These are phyloP conservation scores for Dinomys branickii DNA, from an alignment of 2,113 vertebrate species.

Conservation along the genomic window DNA sequence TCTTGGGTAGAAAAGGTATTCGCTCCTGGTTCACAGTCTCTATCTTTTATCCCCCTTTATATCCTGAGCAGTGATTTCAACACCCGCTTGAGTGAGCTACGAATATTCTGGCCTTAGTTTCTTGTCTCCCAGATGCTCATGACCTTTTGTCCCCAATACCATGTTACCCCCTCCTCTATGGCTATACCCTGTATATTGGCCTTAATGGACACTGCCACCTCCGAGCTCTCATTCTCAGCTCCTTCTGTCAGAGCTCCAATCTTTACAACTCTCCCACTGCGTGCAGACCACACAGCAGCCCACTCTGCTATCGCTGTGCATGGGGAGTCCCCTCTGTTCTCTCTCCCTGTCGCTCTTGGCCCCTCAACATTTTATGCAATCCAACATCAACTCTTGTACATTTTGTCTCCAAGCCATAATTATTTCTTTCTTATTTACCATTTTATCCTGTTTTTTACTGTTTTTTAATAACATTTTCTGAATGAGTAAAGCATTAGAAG, in stretches of 20 bases:
- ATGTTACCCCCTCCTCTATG: background rate
- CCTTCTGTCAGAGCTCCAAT: background rate
- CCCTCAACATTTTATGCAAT: background rate
- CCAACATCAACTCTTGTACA: background rate
- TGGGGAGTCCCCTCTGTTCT: background rate
- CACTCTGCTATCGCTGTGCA: background rate
- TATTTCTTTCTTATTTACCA: background rate
- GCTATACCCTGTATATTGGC: background rate
- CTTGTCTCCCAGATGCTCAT: background rate
- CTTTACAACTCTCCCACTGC: background rate
- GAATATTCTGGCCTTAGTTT: background rate
- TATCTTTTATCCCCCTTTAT: background rate
- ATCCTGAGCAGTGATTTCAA: background rate
- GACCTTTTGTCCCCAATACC: background rate
- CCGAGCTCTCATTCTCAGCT: background rate
- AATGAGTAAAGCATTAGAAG: slow-evolving; percentile 11
- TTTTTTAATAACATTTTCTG: background rate
- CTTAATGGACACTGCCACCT: background rate
- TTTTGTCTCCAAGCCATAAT: background rate
- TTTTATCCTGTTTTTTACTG: background rate
- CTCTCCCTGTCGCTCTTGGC: background rate
- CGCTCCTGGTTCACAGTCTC: background rate
- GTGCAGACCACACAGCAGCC: background rate
- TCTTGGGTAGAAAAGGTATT: background rate
- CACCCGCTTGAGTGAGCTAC: background rate